phyloP scores from a whole-genome alignment of 2,888 invertebrate species.

The Lutraria lutraria region DNA sequence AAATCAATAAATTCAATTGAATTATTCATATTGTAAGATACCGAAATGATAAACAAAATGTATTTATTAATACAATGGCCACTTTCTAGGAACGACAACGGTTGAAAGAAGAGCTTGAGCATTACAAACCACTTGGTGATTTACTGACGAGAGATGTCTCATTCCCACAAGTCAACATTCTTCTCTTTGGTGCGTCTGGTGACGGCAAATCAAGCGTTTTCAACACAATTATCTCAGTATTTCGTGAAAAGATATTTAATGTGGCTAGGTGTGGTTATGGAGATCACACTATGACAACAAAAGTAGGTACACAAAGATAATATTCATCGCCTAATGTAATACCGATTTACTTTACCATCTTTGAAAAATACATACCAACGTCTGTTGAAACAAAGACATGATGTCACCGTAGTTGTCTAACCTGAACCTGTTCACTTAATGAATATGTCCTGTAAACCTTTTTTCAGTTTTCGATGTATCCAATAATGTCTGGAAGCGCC shows the following conservation, averaged over 20 bases:
- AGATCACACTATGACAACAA: constrained; percentile 40
- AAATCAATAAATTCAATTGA: neutral
- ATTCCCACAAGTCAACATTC: constrained; percentile 39
- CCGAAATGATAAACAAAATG: too few species aligned
- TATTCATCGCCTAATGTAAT: neutral
- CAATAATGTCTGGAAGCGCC: constrained; percentile 23
- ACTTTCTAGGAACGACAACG: neutral
- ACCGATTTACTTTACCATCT: neutral
- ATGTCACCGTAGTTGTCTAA: neutral
- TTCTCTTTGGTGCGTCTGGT: constrained; percentile 27
- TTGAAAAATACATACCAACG: neutral
- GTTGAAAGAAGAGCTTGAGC: constrained; percentile 21
- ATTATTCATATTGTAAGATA: too few species aligned
- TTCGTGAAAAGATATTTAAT: constrained; percentile 37
- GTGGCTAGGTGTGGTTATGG: constrained; percentile 40
- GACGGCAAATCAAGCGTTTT: constrained; percentile 37
- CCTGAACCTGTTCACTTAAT: too few species aligned
- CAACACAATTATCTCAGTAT: constrained; percentile 44
- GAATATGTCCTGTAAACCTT: neutral
- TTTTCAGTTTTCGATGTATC: constrained; percentile 32
- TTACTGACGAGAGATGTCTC: constrained; percentile 14
- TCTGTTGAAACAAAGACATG: neutral
- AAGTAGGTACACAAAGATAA: constrained; percentile 29
- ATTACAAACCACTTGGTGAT: constrained; percentile 25
- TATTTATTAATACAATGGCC: too few species aligned